Percentiles rank a stretch among this genome's conserved stretches.
Conservation (phyloP, 1,140 invertebrate genomes). For the Sinella curviseta region DNA sequence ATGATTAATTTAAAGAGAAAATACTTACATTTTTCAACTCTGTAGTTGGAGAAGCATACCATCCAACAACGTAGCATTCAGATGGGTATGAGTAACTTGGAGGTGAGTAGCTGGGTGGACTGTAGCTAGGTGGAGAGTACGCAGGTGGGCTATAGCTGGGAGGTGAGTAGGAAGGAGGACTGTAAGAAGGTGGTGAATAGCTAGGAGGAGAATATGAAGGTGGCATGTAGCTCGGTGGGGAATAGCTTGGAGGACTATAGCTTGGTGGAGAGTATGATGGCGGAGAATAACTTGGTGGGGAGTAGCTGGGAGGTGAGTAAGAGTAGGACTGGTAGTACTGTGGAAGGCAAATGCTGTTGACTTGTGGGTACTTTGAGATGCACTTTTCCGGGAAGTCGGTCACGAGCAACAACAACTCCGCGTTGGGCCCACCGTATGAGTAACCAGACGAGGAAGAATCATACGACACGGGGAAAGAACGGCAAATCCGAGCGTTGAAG, state of each 20-base stretch:
- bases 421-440: slow-evolving; percentile 30
- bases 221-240: background rate
- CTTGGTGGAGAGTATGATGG: background rate
- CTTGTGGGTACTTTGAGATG: slow-evolving; percentile 38
- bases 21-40: slow-evolving; percentile 46
- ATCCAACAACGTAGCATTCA: slow-evolving; percentile 46
- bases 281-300: slow-evolving; percentile 27
- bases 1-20: background rate
- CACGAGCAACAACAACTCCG: slow-evolving; percentile 33
- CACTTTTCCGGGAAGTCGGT: slow-evolving; percentile 20
- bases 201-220: background rate
- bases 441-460: background rate
- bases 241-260: slow-evolving; percentile 36
- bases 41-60: slow-evolving; percentile 42
- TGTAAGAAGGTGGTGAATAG: background rate
- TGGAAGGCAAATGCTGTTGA: slow-evolving; percentile 39
- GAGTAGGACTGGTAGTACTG: slow-evolving; percentile 32
- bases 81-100: slow-evolving; percentile 22
- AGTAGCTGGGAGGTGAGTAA: slow-evolving; percentile 24
- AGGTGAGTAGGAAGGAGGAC: slow-evolving; percentile 8
- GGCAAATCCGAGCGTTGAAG: slow-evolving; percentile 42
- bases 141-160: slow-evolving; percentile 28
- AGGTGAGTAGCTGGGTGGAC: background rate
- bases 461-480: slow-evolving; percentile 37
- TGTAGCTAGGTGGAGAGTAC: slow-evolving; percentile 24